These are phyloP conservation scores for Hyles euphorbiae DNA, from an alignment of 1,140 invertebrate species.

Conservation along the genomic window DNA sequence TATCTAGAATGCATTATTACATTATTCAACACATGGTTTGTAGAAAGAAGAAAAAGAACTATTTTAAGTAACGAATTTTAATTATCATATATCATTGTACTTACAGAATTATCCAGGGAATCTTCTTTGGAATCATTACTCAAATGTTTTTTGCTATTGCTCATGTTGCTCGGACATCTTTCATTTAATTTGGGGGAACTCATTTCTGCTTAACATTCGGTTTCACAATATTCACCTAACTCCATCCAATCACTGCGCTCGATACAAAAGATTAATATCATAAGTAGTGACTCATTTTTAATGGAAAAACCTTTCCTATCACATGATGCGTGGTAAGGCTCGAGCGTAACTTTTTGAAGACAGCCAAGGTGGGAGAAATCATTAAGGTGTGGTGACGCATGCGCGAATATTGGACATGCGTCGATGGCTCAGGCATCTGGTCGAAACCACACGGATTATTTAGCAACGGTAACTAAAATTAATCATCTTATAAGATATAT, in stretches of 20 bases:
- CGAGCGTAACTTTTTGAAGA: too few relatives aligned
- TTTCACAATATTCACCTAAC: too few relatives aligned
- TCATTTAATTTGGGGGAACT: slow-evolving; percentile 64
- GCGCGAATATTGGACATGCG: slow-evolving; percentile 25
- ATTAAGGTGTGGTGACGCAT: slow-evolving; percentile 25
- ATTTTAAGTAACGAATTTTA: too few relatives aligned
- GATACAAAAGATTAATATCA: neutral
- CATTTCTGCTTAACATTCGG: slow-evolving; percentile 24
- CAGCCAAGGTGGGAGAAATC: slow-evolving; percentile 20
- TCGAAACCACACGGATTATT: slow-evolving; percentile 5
- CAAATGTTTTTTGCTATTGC: slow-evolving; percentile 56
- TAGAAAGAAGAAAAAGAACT: too few relatives aligned
- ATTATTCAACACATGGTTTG: neutral
- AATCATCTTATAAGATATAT: too few relatives aligned
- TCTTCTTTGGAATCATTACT: slow-evolving; percentile 59
- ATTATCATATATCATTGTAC: slow-evolving; percentile 18
- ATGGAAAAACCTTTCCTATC: neutral
- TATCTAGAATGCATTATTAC: slow-evolving; percentile 72
- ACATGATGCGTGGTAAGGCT: too few relatives aligned
- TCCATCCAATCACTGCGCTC: too few relatives aligned
- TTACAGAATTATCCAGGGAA: slow-evolving; percentile 62
- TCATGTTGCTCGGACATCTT: slow-evolving; percentile 55
- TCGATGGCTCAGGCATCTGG: neutral
- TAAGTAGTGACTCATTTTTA: neutral
- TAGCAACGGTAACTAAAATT: neutral